These are phyloP conservation scores for Cydia amplana DNA, from an alignment of 1,140 invertebrate species.

Conservation along the genomic window DNA sequence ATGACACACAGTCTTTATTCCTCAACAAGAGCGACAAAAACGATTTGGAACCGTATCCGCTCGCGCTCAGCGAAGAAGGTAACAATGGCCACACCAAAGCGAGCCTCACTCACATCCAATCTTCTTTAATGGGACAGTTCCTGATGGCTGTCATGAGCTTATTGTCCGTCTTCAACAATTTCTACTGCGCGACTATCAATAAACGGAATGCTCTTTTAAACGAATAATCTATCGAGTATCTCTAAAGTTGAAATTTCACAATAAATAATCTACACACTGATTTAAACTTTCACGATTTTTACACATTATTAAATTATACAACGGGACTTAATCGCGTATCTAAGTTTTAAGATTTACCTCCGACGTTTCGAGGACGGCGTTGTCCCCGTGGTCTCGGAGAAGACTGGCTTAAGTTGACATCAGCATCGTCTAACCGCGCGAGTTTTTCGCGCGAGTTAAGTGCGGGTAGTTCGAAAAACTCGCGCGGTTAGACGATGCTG, in stretches of 20 bases:
- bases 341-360: no score
- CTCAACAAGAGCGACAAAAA: slow-evolving; percentile 80
- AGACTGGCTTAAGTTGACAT: no score
- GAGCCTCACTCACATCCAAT: slow-evolving; percentile 30
- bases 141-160: slow-evolving; percentile 28
- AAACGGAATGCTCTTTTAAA: slow-evolving; percentile 10
- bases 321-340: no score
- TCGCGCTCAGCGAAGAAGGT: slow-evolving; percentile 79
- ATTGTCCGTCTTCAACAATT: slow-evolving; percentile 20
- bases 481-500: no score
- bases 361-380: no score
- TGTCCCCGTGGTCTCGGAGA: no score
- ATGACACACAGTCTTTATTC: slow-evolving; percentile 76
- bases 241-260: slow-evolving; percentile 2
- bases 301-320: no score
- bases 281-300: no score
- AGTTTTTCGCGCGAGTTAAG: no score
- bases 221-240: not conserved
- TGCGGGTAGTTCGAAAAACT: no score
- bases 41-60: slow-evolving; percentile 78
- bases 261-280: no score
- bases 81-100: slow-evolving; percentile 43
- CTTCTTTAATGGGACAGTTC: slow-evolving; percentile 32
- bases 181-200: slow-evolving; percentile 5
- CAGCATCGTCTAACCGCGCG: no score